Conservation (phyloP, 1,140 invertebrate species). For the Panagrolaimus sp. region DNA sequence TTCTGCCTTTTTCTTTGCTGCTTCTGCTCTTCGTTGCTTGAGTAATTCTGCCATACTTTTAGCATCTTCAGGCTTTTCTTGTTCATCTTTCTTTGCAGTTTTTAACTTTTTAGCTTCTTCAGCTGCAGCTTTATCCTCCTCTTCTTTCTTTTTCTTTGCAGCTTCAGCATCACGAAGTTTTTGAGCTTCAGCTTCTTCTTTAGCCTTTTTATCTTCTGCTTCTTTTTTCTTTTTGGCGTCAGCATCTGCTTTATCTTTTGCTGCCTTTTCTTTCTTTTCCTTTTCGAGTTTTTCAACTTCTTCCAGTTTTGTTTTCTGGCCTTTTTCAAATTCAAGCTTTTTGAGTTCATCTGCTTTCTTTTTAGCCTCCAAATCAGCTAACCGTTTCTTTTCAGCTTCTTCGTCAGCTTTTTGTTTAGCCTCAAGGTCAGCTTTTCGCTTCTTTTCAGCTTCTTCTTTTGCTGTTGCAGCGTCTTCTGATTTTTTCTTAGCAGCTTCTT, state of each 20-base stretch:
- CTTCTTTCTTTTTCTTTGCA: background rate
- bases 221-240: slow-evolving; percentile 1
- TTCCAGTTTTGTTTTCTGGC: background rate
- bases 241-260: background rate
- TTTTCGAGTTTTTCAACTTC: background rate
- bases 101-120: background rate
- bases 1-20: background rate
- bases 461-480: too few species aligned
- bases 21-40: background rate
- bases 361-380: too few species aligned
- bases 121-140: background rate
- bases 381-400: too few species aligned
- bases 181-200: slow-evolving; percentile 1
- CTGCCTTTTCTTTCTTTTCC: background rate
- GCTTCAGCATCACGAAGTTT: slow-evolving; percentile 10
- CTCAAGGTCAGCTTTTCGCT: slow-evolving; percentile 9
- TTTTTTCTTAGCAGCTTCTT: background rate
- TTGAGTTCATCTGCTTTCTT: background rate
- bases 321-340: background rate
- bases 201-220: background rate
- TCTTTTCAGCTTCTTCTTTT: background rate
- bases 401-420: background rate
- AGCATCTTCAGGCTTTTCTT: background rate
- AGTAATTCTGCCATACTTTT: background rate
- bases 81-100: background rate